These are phyloP conservation scores for Ara ararauna DNA, from an alignment of 2,797 vertebrate genomes.

Conservation along the genomic window DNA sequence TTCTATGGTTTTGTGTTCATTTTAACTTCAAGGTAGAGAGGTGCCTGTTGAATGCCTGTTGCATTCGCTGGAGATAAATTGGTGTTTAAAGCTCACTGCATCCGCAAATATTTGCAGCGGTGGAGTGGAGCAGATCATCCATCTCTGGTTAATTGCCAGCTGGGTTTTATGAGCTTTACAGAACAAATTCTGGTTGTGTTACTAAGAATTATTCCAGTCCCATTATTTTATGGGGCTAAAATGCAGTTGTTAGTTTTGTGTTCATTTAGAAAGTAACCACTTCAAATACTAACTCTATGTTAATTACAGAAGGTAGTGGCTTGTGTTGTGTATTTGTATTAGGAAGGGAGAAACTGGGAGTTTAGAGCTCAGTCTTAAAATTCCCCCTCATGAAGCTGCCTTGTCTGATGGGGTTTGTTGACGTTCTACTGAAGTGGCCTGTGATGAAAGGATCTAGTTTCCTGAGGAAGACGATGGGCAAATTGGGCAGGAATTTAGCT, in stretches of 20 bases:
- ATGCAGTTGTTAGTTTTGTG: not conserved
- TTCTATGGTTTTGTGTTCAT: not conserved
- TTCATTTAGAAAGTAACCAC: not conserved
- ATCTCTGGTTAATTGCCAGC: not conserved
- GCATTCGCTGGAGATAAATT: not conserved
- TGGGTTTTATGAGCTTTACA: slow-evolving; percentile 10
- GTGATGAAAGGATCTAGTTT: not conserved
- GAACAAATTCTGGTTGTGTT: not conserved
- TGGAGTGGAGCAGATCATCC: not conserved
- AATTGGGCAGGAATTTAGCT: not conserved
- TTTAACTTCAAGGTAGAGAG: not conserved
- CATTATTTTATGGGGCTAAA: not conserved
- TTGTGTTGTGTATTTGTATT: not conserved
- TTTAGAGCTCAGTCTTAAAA: not conserved
- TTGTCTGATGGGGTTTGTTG: not conserved
- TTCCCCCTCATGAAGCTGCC: not conserved
- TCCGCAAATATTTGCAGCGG: not conserved
- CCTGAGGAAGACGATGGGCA: not conserved
- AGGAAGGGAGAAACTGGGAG: not conserved
- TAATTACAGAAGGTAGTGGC: not conserved
- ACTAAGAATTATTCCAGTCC: not conserved
- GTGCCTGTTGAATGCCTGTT: not conserved
- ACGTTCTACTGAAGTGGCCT: not conserved
- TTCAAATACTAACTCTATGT: not conserved
- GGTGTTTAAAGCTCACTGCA: not conserved